phyloP scores from a whole-genome alignment of 2,888 invertebrate species.

The Campaea margaritaria region DNA sequence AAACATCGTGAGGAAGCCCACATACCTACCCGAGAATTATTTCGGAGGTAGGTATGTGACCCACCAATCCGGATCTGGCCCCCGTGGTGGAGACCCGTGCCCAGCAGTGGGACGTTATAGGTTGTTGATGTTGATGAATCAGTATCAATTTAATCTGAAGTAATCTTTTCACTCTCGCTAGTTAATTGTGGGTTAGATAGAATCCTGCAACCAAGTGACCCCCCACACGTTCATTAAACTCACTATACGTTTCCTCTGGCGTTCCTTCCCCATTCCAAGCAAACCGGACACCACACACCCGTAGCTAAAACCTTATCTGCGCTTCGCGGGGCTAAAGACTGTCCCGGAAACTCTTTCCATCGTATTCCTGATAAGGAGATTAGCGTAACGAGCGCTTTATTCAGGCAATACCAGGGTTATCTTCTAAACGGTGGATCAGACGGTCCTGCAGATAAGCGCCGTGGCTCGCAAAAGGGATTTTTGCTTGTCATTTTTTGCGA shows the following conservation, averaged over 20 bases:
- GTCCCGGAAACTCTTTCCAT: constrained; percentile 36
- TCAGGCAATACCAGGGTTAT: constrained; percentile 40
- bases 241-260: neutral
- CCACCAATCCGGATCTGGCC: too few relatives aligned
- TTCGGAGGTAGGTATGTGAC: too few relatives aligned
- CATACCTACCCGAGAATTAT: too few relatives aligned
- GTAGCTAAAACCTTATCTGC: constrained; percentile 20
- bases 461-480: constrained; percentile 27
- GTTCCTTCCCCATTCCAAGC: constrained; percentile 9
- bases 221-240: neutral
- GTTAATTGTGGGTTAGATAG: too few relatives aligned
- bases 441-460: constrained; percentile 35
- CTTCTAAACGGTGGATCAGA: constrained; percentile 45
- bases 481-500: constrained; percentile 34
- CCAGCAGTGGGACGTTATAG: too few relatives aligned
- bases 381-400: constrained; percentile 44
- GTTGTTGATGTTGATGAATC: too few relatives aligned
- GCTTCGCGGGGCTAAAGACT: constrained; percentile 19
- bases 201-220: too few relatives aligned
- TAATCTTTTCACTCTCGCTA: too few relatives aligned
- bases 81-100: too few relatives aligned
- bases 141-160: too few relatives aligned
- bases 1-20: too few relatives aligned
- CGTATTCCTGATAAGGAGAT: constrained; percentile 44
- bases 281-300: constrained; percentile 13